phyloP scores from a whole-genome alignment of 1,140 invertebrate species.

The Dermatophagoides farinae region DNA sequence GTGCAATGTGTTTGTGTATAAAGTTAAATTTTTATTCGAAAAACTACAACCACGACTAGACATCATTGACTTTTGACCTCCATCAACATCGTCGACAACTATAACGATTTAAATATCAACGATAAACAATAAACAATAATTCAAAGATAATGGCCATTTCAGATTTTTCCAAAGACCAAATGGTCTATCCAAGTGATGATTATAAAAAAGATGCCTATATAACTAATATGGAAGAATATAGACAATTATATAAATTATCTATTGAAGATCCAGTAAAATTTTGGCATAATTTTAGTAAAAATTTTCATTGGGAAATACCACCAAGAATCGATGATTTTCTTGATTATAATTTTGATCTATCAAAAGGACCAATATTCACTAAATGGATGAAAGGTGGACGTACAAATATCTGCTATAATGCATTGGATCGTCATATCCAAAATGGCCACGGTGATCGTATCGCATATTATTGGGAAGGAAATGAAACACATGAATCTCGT shows the following conservation, averaged over 20 bases:
- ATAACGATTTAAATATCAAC: background rate
- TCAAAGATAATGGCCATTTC: constrained; percentile 11
- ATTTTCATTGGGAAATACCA: constrained; percentile 73
- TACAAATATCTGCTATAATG: constrained; percentile 89
- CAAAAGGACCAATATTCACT: constrained; percentile 65
- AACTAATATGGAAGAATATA: constrained; percentile 50
- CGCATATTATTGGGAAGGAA: constrained; percentile 92
- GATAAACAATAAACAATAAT: background rate
- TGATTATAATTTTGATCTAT: constrained; percentile 76
- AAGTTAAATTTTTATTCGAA: background rate
- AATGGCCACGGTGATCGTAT: constrained; percentile 64
- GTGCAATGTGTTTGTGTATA: background rate
- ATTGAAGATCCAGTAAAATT: constrained; percentile 65
- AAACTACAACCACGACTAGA: no score
- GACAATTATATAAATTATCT: constrained; percentile 58
- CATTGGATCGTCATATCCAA: constrained; percentile 70
- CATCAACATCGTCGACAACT: background rate
- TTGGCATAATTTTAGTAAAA: constrained; percentile 64
- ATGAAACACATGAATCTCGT: constrained; percentile 70
- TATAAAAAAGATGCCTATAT: constrained; percentile 35
- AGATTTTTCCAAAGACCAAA: background rate
- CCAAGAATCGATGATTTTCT: constrained; percentile 44
- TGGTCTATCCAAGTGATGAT: constrained; percentile 14
- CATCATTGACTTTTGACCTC: background rate
- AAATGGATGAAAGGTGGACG: constrained; percentile 84